Evolutionary conservation across 2,888 invertebrate species (phyloP).

Genomic region (Allacma fusca): DNA sequence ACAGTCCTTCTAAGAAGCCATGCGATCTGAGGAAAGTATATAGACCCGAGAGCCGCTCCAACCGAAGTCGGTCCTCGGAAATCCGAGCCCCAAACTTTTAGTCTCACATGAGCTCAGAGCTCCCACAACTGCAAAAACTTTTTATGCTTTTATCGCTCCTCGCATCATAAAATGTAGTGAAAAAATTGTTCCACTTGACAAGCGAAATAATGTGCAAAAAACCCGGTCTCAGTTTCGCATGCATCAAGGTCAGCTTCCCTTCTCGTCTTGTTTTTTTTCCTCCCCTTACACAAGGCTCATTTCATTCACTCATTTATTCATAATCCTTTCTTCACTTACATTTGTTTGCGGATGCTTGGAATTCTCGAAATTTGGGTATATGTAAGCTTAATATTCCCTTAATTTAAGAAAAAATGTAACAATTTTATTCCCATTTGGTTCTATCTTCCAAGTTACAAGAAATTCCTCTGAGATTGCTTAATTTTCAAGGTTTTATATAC

Average conservation of each 20-base stretch:
- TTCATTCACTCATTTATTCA: too few species aligned
- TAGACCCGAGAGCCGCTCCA: background rate
- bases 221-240: background rate
- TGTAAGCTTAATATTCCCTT: too few species aligned
- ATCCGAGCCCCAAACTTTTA: conserved; percentile 1
- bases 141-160: background rate
- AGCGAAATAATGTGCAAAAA: conserved; percentile 6
- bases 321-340: too few species aligned
- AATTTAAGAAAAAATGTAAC: background rate
- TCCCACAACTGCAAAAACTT: background rate
- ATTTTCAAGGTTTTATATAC: too few species aligned
- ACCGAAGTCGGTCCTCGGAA: conserved; percentile 7
- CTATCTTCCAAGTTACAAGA: too few species aligned
- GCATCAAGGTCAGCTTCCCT: background rate
- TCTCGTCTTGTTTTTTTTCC: background rate
- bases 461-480: too few species aligned
- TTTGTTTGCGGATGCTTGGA: too few species aligned
- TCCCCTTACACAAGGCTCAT: background rate
- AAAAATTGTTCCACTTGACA: conserved; percentile 8
- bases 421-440: background rate
- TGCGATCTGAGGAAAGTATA: background rate
- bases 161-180: conserved; percentile 7
- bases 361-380: too few species aligned
- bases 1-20: background rate
- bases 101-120: background rate